Base-by-base conservation (phyloP, 1,140 invertebrate species). In the Geopemphigus sp. region DNA sequence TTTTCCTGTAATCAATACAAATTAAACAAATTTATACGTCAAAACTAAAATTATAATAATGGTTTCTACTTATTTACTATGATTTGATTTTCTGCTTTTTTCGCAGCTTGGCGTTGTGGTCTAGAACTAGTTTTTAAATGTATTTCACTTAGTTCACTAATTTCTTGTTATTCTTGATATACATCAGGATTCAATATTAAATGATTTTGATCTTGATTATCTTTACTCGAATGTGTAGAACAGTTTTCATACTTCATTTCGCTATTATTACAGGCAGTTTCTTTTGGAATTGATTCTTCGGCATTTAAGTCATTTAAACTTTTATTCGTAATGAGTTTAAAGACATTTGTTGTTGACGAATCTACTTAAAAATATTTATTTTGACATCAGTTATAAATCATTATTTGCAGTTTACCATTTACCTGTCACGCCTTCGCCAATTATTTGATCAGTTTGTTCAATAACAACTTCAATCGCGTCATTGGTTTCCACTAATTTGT, bases 21-120 rank as follows among this genome's bases (percentile, higher is more conserved):
- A 72, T 45, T 17, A 50, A 45, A 45, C 39, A n/a, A n/a, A n/a
- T n/a, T n/a, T n/a, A n/a, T n/a, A n/a, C n/a, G n/a, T n/a, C n/a
- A n/a, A n/a, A n/a, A n/a, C n/a, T n/a, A n/a, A n/a, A n/a, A n/a
- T n/a, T n/a, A n/a, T n/a, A n/a, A n/a, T n/a, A n/a, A n/a, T n/a
- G n/a, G n/a, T n/a, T n/a, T n/a, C n/a, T n/a, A n/a, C n/a, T n/a
- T 63, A 54, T 56, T 81, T 82, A 85, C 84, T 83, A 83, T 84
- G 47, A 84, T 84, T 80, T 83, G 83, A 76, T 81, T 82, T 66
- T 83, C 84, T 14, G 84, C 84, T 66, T 81, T 83, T 64, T 83
- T 82, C 19, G n/a, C n/a, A n/a, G n/a, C n/a, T n/a, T n/a, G n/a
- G n/a, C n/a, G n/a, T n/a, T n/a, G n/a, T n/a, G n/a, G 84, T 84